Percentiles rank a stretch among this genome's conserved stretches.
These are phyloP conservation scores for Notolepis coatsorum DNA, from an alignment of 2,797 vertebrate genomes.

Conservation along the genomic window DNA sequence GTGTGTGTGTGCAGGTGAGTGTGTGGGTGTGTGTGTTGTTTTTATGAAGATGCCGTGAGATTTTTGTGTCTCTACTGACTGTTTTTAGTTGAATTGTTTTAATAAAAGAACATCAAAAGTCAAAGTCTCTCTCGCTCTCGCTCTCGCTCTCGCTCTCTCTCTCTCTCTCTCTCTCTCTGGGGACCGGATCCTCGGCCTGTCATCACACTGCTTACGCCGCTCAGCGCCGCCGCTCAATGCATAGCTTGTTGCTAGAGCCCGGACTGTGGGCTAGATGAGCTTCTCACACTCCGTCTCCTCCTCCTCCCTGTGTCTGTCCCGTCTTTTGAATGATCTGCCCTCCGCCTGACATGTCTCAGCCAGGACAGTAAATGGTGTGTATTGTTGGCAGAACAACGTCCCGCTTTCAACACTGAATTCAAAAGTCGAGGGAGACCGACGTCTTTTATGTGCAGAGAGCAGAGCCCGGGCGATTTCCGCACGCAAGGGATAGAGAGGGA, in stretches of 20 bases:
- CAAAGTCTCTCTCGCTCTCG: too few species aligned
- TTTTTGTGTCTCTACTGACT: too few species aligned
- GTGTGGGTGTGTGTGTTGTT: too few species aligned
- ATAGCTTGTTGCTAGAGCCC: slow-evolving; percentile 35
- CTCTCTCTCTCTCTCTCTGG: slow-evolving; percentile 42
- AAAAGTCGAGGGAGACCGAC: slow-evolving; percentile 37
- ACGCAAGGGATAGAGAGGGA: slow-evolving; percentile 32
- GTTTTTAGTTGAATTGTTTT: too few species aligned
- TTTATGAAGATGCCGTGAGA: too few species aligned
- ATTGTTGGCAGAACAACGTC: slow-evolving; percentile 56
- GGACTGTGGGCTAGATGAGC: slow-evolving; percentile 30
- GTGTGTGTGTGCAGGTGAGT: too few species aligned
- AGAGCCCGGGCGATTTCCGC: slow-evolving; percentile 48
- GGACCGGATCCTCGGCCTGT: slow-evolving; percentile 55
- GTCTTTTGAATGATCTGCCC: slow-evolving; percentile 39
- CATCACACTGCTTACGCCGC: slow-evolving; percentile 63
- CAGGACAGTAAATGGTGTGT: slow-evolving; percentile 44
- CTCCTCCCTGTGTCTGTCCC: slow-evolving; percentile 17
- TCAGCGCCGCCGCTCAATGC: slow-evolving; percentile 58
- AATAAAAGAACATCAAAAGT: too few species aligned
- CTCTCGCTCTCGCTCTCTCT: too few species aligned
- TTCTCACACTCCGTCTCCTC: slow-evolving; percentile 42
- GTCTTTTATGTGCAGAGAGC: slow-evolving; percentile 34
- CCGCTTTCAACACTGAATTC: slow-evolving; percentile 48
- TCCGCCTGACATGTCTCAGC: slow-evolving; percentile 34